Conservation (phyloP, 2,113 vertebrate genomes). For the Oxyruncus cristatus region DNA sequence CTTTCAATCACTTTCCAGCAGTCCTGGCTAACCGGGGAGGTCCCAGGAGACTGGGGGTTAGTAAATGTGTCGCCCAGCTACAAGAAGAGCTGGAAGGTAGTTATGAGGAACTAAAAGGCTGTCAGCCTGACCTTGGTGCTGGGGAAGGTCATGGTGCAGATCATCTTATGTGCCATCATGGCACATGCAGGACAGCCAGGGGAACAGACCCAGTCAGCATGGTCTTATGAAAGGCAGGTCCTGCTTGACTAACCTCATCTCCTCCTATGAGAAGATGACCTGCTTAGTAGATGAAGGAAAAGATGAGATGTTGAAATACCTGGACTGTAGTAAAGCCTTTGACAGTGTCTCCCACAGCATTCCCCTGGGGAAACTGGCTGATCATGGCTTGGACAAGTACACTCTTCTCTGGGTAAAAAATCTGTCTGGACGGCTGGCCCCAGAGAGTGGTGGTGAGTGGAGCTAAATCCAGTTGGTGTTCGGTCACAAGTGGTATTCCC, state of each 20-base stretch:
- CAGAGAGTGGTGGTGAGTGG: not conserved
- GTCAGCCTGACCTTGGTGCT: not conserved
- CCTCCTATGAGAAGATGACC: not conserved
- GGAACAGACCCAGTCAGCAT: not conserved
- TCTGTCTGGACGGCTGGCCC: not conserved
- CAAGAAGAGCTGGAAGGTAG: not conserved
- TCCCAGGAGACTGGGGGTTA: not conserved
- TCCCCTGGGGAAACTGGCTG: not conserved
- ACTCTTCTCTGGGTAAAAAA: not conserved
- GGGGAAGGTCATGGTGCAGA: not conserved
- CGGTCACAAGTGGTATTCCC: fast-evolving
- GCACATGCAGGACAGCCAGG: not conserved
- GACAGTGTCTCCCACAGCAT: not conserved
- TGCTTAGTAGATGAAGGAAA: not conserved
- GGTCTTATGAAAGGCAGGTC: not conserved
- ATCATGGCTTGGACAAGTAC: not conserved
- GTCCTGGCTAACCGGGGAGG: not conserved
- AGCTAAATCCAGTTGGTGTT: not conserved
- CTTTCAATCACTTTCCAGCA: not conserved
- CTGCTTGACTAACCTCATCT: not conserved
- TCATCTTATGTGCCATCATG: not conserved
- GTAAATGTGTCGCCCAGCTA: fast-evolving
- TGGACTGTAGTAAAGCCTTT: not conserved
- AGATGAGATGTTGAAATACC: not conserved
- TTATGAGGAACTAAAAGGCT: not conserved